A percentile compares a stretch with the other conserved stretches of the same genome.
phyloP scores from a whole-genome alignment of 2,113 vertebrate genomes.

The Patagioenas fasciata region DNA sequence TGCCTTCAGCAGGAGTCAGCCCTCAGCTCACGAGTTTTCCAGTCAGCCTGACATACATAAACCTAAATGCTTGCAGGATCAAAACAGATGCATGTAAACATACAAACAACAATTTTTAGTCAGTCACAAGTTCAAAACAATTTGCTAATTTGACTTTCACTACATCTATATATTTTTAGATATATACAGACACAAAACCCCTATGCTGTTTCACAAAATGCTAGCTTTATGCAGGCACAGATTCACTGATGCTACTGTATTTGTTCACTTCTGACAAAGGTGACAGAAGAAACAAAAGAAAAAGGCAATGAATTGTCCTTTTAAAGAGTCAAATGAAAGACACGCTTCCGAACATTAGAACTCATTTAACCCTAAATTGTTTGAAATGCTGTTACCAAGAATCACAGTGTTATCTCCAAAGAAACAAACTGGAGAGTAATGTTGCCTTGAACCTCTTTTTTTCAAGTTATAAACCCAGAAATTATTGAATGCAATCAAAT shows the following conservation, averaged over 20 bases:
- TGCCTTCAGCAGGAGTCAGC: not conserved
- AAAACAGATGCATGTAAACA: not conserved
- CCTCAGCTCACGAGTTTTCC: not conserved
- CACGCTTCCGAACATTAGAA: not conserved
- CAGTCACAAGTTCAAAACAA: not conserved
- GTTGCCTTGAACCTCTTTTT: not conserved
- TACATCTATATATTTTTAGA: not conserved
- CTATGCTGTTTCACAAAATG: not conserved
- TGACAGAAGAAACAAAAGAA: not conserved
- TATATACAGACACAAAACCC: fast-evolving
- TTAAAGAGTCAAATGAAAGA: not conserved
- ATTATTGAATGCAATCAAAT: not conserved
- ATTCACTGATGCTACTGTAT: no score
- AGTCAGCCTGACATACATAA: not conserved
- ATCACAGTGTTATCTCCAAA: not conserved
- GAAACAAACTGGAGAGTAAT: not conserved
- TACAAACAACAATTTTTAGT: not conserved
- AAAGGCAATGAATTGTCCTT: not conserved
- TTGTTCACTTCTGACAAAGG: not conserved
- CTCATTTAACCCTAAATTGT: not conserved
- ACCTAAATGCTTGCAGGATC: not conserved
- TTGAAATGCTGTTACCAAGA: not conserved
- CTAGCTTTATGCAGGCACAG: not conserved
- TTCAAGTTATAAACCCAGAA: not conserved
- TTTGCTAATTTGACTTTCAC: not conserved